A percentile compares a stretch with the other conserved stretches of the same genome.
phyloP scores from a whole-genome alignment of 2,888 invertebrate species.

The Chirona hameri region DNA sequence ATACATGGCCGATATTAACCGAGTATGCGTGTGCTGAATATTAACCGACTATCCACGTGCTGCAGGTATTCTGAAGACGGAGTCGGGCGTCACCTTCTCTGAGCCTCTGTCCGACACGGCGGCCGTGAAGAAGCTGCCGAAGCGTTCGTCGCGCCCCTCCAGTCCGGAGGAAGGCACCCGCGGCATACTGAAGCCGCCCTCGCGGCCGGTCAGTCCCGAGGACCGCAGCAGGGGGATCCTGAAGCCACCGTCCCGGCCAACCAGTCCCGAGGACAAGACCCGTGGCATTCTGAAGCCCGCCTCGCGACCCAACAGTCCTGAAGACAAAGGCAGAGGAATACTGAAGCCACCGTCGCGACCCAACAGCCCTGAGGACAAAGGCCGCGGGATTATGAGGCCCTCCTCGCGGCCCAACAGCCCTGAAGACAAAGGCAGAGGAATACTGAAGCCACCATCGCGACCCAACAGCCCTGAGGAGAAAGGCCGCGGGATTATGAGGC shows the following conservation, averaged over 20 bases:
- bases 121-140: background rate
- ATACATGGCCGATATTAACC: too few species aligned
- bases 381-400: background rate
- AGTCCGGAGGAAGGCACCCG: background rate
- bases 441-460: constrained; percentile 50
- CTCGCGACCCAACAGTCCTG: background rate
- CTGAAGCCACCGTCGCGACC: constrained; percentile 48
- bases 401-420: constrained; percentile 38
- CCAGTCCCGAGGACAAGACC: constrained; percentile 47
- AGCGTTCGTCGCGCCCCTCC: background rate
- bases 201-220: background rate
- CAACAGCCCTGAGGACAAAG: background rate
- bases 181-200: constrained; percentile 54
- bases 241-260: constrained; percentile 33
- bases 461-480: background rate
- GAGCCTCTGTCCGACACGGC: background rate
- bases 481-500: background rate
- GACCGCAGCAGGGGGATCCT: background rate
- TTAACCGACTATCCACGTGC: too few species aligned
- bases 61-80: background rate
- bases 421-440: constrained; percentile 52
- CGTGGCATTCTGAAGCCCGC: constrained; percentile 55
- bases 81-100: background rate
- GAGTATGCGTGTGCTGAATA: too few species aligned
- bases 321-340: constrained; percentile 48